A percentile compares a stretch with the other conserved stretches of the same genome.
These are phyloP conservation scores for Nemurella pictetii DNA, from an alignment of 2,888 invertebrate species.

Conservation along the genomic window DNA sequence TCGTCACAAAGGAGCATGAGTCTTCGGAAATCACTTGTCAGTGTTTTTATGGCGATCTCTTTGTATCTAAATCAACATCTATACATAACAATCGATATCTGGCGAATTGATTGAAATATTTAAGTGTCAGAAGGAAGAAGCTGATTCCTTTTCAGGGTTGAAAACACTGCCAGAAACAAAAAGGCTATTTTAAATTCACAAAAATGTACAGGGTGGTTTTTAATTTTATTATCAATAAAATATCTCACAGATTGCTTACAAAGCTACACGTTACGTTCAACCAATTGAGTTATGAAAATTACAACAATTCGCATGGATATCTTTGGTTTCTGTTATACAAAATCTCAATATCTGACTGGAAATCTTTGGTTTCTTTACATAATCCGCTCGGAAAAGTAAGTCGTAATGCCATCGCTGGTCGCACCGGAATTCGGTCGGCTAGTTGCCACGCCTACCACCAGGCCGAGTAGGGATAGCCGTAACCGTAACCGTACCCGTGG, in stretches of 20 bases:
- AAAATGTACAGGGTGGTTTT: neutral
- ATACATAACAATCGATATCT: too few relatives aligned
- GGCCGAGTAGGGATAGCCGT: constrained; percentile 20
- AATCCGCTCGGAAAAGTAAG: neutral
- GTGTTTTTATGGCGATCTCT: too few relatives aligned
- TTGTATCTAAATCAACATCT: too few relatives aligned
- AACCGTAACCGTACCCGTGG: constrained; percentile 32
- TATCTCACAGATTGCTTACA: neutral
- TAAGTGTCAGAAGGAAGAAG: too few relatives aligned
- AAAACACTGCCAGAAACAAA: too few relatives aligned
- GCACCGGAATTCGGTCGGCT: neutral
- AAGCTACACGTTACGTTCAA: neutral
- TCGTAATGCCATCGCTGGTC: neutral
- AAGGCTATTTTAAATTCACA: neutral
- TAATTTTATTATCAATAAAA: neutral
- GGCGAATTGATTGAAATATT: too few relatives aligned
- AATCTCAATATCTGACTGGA: neutral
- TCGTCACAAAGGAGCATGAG: too few relatives aligned
- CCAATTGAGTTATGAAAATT: neutral
- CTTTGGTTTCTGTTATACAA: neutral
- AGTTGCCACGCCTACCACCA: neutral
- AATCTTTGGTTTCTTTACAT: neutral
- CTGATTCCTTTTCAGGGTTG: too few relatives aligned
- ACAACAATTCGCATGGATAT: neutral
- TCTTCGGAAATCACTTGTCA: too few relatives aligned